A percentile compares a stretch with the other conserved stretches of the same genome.
phyloP scores from a whole-genome alignment of 2,797 vertebrate species.

The Protonibea diacanthus region DNA sequence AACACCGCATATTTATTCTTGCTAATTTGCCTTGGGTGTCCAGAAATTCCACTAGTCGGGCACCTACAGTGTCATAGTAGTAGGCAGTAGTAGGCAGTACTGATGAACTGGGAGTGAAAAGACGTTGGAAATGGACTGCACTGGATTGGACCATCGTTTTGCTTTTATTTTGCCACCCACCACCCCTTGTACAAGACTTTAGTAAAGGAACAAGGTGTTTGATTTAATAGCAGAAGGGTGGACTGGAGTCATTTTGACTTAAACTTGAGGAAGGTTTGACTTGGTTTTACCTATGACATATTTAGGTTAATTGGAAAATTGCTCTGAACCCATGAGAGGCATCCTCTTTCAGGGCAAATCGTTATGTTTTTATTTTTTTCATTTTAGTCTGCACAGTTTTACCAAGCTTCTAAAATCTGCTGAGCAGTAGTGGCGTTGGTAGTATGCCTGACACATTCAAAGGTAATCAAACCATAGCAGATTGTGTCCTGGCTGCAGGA shows the following conservation, averaged over 20 bases:
- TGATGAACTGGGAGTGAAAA: no score
- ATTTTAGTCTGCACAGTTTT: not conserved
- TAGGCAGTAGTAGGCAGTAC: no score
- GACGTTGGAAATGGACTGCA: not conserved
- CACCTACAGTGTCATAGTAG: no score
- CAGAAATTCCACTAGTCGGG: no score
- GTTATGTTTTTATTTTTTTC: not conserved
- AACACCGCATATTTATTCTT: no score
- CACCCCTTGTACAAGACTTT: not conserved
- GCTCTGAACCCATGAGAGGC: no score
- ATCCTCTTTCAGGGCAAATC: not conserved
- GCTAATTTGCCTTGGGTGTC: no score
- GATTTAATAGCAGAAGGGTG: not conserved
- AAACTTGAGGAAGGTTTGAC: not conserved
- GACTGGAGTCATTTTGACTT: not conserved
- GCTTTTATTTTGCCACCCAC: not conserved
- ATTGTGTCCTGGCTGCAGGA: slow-evolving; percentile 1
- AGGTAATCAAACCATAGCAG: not conserved
- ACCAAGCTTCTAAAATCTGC: not conserved
- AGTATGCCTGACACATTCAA: not conserved
- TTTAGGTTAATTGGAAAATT: not conserved
- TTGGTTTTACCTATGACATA: no score
- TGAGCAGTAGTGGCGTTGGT: not conserved
- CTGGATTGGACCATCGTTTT: not conserved
- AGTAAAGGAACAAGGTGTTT: not conserved